These are phyloP conservation scores for Chromobotia macracanthus DNA, from an alignment of 2,797 vertebrate species.

Conservation along the genomic window DNA sequence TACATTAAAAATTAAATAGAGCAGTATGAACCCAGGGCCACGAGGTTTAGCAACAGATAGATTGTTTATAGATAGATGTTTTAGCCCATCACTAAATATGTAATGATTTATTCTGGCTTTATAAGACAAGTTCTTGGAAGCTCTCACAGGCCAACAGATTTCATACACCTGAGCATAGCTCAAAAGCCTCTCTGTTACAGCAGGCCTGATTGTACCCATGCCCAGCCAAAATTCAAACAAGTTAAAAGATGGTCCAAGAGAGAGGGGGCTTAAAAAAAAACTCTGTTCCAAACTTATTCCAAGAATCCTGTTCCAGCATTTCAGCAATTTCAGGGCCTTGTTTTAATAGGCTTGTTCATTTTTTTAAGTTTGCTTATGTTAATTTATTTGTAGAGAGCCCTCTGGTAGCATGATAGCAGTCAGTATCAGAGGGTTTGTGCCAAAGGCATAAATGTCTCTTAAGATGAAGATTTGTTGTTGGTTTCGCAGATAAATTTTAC, in stretches of 20 bases:
- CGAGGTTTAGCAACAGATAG: not conserved
- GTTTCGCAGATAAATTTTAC: no score
- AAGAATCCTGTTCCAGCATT: not conserved
- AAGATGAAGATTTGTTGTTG: no score
- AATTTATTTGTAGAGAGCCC: no score
- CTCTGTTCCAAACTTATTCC: not conserved
- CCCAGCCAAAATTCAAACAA: conserved; percentile 31
- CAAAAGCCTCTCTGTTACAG: conserved; percentile 52
- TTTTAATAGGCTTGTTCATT: not conserved
- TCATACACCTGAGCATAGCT: conserved; percentile 26
- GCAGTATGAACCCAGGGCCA: not conserved
- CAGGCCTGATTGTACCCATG: conserved; percentile 26
- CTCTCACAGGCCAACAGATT: conserved; percentile 36
- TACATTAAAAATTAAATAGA: not conserved
- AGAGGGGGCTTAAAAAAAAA: not conserved
- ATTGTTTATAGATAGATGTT: not conserved
- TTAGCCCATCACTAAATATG: conserved; percentile 19
- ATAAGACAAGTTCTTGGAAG: conserved; percentile 34
- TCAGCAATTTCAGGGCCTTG: not conserved
- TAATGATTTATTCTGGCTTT: conserved; percentile 48
- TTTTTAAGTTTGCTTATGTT: no score
- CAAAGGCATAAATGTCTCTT: no score
- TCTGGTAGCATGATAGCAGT: no score
- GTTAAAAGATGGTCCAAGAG: conserved; percentile 7
- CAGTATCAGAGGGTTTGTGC: no score